Percentiles rank a stretch among this genome's conserved stretches.
Evolutionary conservation across 53 echinoderm and acorn worm species (phyloP).

Genomic region (Patiria pectinifera): DNA sequence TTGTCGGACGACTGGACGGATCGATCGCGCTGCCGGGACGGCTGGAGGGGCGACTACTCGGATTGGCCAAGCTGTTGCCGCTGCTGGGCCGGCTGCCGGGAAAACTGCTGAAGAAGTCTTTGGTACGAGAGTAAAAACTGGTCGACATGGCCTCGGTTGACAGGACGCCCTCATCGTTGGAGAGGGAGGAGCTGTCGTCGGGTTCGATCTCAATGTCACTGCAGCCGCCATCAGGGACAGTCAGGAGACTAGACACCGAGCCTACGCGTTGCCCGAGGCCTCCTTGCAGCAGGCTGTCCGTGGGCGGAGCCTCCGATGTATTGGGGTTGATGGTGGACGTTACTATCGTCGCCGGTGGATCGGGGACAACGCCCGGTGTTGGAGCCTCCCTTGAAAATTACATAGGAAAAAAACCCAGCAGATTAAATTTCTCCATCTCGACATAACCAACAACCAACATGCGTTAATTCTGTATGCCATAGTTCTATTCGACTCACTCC

Average conservation of each 20-base stretch:
- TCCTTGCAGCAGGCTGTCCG: not conserved
- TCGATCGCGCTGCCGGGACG: slow-evolving; percentile 32
- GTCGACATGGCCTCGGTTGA: not conserved
- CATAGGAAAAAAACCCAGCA: not conserved
- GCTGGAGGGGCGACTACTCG: slow-evolving; percentile 50
- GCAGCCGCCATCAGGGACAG: slow-evolving; percentile 18
- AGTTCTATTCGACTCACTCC: not conserved
- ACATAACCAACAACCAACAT: not conserved
- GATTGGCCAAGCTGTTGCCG: slow-evolving; percentile 39
- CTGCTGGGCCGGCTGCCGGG: slow-evolving; percentile 31
- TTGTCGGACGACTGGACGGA: slow-evolving; percentile 51
- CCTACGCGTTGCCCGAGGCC: not conserved
- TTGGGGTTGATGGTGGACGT: not conserved
- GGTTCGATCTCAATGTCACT: slow-evolving; percentile 35
- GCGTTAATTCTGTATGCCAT: not conserved
- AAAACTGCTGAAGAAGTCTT: slow-evolving; percentile 18
- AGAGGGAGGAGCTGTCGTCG: slow-evolving; percentile 24
- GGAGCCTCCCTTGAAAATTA: not conserved
- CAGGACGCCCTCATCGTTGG: slow-evolving; percentile 37
- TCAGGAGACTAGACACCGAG: slow-evolving; percentile 15
- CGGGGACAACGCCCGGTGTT: not conserved
- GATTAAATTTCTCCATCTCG: not conserved
- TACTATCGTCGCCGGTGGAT: not conserved
- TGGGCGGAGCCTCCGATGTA: not conserved
- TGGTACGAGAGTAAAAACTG: not conserved